Evolutionary conservation across 2,888 invertebrate genomes (phyloP).

Genomic region (Pemphredon lugubris): DNA sequence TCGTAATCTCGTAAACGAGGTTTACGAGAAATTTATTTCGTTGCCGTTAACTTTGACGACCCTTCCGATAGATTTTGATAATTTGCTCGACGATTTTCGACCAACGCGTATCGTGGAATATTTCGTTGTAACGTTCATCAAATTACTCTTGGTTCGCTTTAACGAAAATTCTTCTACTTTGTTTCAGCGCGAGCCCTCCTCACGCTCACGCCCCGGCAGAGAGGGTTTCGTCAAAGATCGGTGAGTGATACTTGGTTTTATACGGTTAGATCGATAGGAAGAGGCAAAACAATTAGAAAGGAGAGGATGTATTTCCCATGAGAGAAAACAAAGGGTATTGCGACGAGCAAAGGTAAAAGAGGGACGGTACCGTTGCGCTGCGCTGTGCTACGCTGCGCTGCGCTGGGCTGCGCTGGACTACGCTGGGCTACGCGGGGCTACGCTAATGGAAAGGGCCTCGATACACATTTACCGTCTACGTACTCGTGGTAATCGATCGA

Average conservation of each 20-base stretch:
- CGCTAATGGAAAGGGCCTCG: constrained; percentile 76
- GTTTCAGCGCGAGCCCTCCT: no score
- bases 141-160: no score
- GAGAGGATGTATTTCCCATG: constrained; percentile 70
- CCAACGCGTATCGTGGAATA: no score
- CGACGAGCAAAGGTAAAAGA: constrained; percentile 61
- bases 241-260: constrained; percentile 52
- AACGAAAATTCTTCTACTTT: no score
- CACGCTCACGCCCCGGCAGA: no score
- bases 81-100: no score
- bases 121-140: no score
- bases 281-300: constrained; percentile 71
- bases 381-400: constrained; percentile 73
- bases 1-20: constrained; percentile 2
- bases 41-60: no score
- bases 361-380: constrained; percentile 51
- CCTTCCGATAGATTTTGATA: no score
- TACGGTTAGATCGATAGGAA: constrained; percentile 43
- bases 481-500: constrained; percentile 70
- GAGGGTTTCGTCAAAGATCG: constrained; percentile 43
- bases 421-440: no score
- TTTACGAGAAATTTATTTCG: no score
- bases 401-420: no score
- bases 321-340: constrained; percentile 66
- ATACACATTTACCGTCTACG: constrained; percentile 64